These are phyloP conservation scores for Anniella stebbinsi DNA, from an alignment of 2,797 vertebrate species.

Conservation along the genomic window DNA sequence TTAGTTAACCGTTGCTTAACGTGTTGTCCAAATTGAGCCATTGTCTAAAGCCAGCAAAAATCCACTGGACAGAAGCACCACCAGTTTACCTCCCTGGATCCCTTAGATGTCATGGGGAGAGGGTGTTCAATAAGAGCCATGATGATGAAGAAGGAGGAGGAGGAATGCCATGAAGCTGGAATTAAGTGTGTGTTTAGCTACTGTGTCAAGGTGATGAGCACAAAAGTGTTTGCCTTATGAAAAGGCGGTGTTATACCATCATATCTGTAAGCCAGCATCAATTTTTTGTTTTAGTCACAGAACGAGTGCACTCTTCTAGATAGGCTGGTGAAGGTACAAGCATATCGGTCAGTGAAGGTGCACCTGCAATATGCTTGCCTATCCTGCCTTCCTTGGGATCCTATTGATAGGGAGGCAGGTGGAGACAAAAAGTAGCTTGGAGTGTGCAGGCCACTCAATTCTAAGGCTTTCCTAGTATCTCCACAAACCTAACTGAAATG, in stretches of 20 bases:
- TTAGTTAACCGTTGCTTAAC: too few species aligned
- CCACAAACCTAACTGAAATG: background rate
- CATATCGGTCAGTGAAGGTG: background rate
- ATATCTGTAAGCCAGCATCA: background rate
- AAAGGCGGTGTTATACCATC: background rate
- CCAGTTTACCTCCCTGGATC: background rate
- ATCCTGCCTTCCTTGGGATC: background rate
- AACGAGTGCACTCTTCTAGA: background rate
- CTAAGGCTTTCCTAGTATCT: background rate
- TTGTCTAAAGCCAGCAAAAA: conserved; percentile 9
- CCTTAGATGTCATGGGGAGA: background rate
- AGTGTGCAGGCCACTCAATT: background rate
- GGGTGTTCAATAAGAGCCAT: accelerated
- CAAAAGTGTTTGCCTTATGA: background rate
- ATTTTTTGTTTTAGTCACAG: background rate
- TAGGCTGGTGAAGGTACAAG: background rate
- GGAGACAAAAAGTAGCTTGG: background rate
- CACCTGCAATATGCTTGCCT: background rate
- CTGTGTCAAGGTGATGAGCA: accelerated
- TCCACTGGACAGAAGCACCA: background rate
- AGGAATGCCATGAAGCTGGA: background rate
- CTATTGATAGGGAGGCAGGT: too few species aligned
- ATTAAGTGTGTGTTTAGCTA: background rate
- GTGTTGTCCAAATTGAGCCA: too few species aligned
- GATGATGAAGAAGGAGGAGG: accelerated